A percentile compares a stretch with the other conserved stretches of the same genome.
phyloP scores from a whole-genome alignment of 2,888 invertebrate species.

The Drosophila bunnanda region DNA sequence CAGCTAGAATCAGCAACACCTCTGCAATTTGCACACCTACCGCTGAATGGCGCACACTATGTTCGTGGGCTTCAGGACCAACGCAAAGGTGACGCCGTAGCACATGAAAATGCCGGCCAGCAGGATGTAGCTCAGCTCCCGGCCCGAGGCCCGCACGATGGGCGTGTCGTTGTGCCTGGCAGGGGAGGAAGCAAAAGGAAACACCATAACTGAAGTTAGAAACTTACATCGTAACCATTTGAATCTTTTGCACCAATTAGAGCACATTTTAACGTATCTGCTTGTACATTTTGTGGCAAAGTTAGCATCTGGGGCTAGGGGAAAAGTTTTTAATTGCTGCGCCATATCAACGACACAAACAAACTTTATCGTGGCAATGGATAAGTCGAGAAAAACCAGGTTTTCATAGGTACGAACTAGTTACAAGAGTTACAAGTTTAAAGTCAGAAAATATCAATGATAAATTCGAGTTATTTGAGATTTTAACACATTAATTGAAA shows the following conservation, averaged over 20 bases:
- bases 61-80: constrained; percentile 94
- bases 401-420: constrained; percentile 2
- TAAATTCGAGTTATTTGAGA: neutral
- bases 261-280: constrained; percentile 17
- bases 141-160: constrained; percentile 97
- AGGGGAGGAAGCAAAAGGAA: neutral
- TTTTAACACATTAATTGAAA: neutral
- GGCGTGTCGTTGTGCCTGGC: constrained; percentile 94
- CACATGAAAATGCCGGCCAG: constrained; percentile 95
- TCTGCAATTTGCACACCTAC: constrained; percentile 87
- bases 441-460: neutral
- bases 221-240: constrained; percentile 18
- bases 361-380: constrained; percentile 5
- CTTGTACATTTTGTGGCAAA: constrained; percentile 12
- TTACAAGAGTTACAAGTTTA: neutral
- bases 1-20: neutral
- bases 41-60: constrained; percentile 95
- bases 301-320: constrained; percentile 3
- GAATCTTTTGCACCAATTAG: constrained; percentile 36
- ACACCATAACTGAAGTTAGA: constrained; percentile 7
- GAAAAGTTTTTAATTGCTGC: constrained; percentile 52
- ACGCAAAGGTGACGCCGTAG: constrained; percentile 95
- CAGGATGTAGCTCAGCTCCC: constrained; percentile 95
- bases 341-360: constrained; percentile 14
- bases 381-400: neutral